Evolutionary conservation across 2,797 vertebrate genomes (phyloP).

Genomic region (Lithobates sylvaticus): DNA sequence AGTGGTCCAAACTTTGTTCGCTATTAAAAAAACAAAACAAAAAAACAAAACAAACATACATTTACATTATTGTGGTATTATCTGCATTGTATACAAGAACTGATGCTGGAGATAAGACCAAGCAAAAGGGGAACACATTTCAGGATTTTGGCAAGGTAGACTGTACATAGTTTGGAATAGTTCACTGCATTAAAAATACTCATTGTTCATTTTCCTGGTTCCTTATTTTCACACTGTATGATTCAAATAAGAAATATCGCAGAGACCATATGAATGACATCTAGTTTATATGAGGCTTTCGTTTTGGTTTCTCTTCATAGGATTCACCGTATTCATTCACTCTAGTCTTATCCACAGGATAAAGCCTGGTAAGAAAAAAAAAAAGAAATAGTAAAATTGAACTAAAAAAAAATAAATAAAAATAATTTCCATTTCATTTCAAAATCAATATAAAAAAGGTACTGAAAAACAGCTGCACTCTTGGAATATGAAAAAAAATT

Average conservation of each 20-base stretch:
- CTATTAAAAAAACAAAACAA: too few relatives aligned
- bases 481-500: too few relatives aligned
- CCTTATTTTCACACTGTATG: constrained; percentile 66
- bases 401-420: background rate
- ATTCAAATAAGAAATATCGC: constrained; percentile 59
- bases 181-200: constrained; percentile 74
- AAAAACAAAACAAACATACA: background rate
- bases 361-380: constrained; percentile 78
- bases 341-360: constrained; percentile 87
- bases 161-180: constrained; percentile 64
- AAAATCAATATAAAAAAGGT: too few relatives aligned
- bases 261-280: constrained; percentile 59
- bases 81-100: constrained; percentile 27
- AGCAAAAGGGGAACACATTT: constrained; percentile 66
- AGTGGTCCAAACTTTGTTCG: background rate
- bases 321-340: constrained; percentile 87
- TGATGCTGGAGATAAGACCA: background rate
- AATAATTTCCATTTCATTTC: too few relatives aligned
- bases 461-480: too few relatives aligned
- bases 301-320: constrained; percentile 84
- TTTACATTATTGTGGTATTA: background rate
- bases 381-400: background rate
- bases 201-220: constrained; percentile 62
- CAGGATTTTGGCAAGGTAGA: constrained; percentile 80
- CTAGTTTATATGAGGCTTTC: constrained; percentile 83